These are phyloP conservation scores for Rhineura floridana DNA, from an alignment of 2,113 vertebrate genomes.

Conservation along the genomic window DNA sequence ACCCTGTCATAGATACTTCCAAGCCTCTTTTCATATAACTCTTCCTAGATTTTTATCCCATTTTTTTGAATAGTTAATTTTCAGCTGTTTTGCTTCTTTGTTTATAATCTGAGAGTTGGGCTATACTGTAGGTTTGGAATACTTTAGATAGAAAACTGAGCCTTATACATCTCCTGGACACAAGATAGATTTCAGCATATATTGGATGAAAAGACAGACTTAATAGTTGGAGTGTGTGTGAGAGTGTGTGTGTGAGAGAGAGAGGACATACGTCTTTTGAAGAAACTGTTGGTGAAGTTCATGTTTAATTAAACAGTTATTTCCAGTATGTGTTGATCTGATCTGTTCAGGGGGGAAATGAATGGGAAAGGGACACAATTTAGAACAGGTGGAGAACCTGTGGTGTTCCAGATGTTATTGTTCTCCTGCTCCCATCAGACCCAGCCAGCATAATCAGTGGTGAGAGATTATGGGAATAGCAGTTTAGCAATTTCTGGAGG, in stretches of 20 bases:
- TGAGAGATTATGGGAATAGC: no score
- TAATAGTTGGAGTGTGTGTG: no score
- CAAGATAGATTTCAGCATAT: background rate
- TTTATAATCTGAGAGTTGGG: background rate
- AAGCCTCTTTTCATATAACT: background rate
- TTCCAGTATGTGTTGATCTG: background rate
- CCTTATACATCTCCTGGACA: background rate
- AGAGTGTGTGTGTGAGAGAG: background rate
- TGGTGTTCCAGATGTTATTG: no score
- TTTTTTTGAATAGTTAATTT: constrained; percentile 6
- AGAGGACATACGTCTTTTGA: background rate
- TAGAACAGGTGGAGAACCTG: no score
- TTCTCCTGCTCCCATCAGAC: no score
- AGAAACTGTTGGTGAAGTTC: background rate
- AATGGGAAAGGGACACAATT: background rate
- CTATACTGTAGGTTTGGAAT: background rate
- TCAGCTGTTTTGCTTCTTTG: background rate
- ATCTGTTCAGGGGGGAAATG: background rate
- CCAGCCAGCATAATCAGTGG: no score
- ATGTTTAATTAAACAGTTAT: background rate
- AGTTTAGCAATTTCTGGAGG: no score
- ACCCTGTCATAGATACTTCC: background rate
- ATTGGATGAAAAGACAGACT: background rate
- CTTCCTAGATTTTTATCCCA: background rate
- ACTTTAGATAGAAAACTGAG: background rate